Evolutionary conservation across 2,797 vertebrate species (phyloP), one percentile per base, ranked within the genome.

Genomic region (Alcedo atthis): DNA sequence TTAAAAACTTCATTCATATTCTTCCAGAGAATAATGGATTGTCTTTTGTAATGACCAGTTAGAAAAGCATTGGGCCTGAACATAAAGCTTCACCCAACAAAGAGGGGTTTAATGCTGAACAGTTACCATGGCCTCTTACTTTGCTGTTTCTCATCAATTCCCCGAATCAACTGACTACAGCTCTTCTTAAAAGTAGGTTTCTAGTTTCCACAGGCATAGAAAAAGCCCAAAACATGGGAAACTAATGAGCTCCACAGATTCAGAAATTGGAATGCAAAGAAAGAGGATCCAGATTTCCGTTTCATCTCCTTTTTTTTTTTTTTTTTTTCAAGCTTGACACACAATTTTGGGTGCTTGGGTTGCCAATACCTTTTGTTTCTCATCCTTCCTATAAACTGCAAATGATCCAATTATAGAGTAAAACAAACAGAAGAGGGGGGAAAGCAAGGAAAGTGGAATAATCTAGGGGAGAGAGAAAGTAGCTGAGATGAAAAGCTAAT

Each of bases 311-410:
- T 66, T 84, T 87, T 89, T 94, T 81, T 58, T 83, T 48, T 33
- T 37, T 37, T 40, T 40, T 89, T 92, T 82, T 51, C 75, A 30
- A 89, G 85, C 80, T 58, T 67, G 92, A 83, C 46, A 37, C 55
- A 9, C 43, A 42, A 94, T 75, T 91, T 89, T 54, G 85, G 81
- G 77, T 62, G 85, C 89, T 78, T 42, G 43, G 22, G 24, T 87
- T 83, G 74, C 75, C 77, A 71, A 91, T 94, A 81, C 82, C 77
- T 87, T 91, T 91, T 95, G 91, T 92, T 89, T 91, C 91, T 85
- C 77, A 66, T 58, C 87, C 70, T 82, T 68, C 66, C 82, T 69
- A 64, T 81, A 89, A 92, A 66, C 70, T 43, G 87, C 85, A 83
- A 85, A 87, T 51, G 93, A 91, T 87, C 79, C 93, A 81, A 91